Conservation (phyloP, 2,797 vertebrate genomes). For the Calcarius lapponicus region DNA sequence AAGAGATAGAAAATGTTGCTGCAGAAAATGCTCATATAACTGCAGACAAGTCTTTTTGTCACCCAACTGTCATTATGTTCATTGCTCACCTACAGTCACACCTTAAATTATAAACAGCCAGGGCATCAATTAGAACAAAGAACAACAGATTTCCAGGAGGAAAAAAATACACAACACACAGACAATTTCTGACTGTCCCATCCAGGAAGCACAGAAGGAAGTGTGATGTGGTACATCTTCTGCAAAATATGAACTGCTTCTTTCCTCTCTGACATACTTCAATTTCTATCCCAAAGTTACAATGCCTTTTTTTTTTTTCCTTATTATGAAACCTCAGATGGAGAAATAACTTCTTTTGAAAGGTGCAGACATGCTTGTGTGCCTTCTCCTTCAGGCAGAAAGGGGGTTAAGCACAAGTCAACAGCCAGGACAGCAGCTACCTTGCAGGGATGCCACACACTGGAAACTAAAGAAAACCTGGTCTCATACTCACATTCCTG, state of each 20-base stretch:
- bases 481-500: neutral
- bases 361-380: neutral
- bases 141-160: neutral
- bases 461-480: neutral
- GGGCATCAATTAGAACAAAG: neutral
- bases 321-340: neutral
- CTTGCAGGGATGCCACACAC: neutral
- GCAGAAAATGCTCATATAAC: neutral
- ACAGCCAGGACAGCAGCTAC: neutral
- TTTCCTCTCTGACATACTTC: neutral
- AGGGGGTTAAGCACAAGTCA: neutral
- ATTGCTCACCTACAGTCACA: neutral
- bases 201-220: neutral
- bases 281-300: neutral
- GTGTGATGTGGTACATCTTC: accelerated
- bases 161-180: neutral
- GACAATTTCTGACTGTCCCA: neutral
- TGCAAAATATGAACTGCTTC: neutral
- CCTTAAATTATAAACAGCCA: neutral
- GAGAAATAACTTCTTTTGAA: neutral
- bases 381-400: neutral
- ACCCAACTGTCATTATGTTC: neutral
- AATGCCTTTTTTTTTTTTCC: neutral
- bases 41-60: neutral
- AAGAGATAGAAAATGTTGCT: neutral